Conservation (phyloP, 2,797 vertebrate species). For the Megaceryle alcyon region DNA sequence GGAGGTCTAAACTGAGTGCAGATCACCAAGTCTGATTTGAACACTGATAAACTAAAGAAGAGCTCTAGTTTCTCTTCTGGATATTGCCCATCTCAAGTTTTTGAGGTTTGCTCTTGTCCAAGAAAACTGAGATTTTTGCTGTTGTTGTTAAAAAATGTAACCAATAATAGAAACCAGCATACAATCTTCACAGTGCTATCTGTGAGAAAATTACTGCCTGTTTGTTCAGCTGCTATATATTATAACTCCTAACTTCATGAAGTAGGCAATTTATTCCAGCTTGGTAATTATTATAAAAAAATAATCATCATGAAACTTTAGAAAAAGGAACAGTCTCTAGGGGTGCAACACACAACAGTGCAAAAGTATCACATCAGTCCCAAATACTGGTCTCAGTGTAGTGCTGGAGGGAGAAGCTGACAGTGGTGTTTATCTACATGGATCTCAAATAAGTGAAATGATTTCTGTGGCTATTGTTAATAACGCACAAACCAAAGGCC, state of each 20-base stretch:
- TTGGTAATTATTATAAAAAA: background rate
- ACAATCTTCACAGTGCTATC: background rate
- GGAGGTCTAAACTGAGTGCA: slow-evolving; percentile 56
- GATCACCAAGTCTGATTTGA: slow-evolving; percentile 33
- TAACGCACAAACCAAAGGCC: background rate
- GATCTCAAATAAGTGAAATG: background rate
- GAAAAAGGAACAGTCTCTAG: background rate
- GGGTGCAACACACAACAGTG: background rate
- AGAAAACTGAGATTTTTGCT: background rate
- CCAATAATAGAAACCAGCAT: background rate
- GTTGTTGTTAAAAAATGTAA: slow-evolving; percentile 19
- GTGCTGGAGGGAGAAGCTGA: background rate
- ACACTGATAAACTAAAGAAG: slow-evolving; percentile 39
- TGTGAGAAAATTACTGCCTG: background rate
- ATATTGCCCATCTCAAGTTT: slow-evolving; percentile 39
- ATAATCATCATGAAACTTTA: background rate
- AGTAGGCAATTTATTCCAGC: background rate
- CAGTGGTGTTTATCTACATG: background rate
- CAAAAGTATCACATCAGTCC: background rate
- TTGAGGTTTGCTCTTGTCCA: slow-evolving; percentile 7
- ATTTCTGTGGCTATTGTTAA: background rate
- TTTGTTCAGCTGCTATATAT: background rate
- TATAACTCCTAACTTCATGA: background rate
- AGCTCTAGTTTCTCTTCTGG: slow-evolving; percentile 42
- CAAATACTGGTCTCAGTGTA: background rate